Base-by-base conservation (phyloP, 2,888 invertebrate genomes). In the Tetrapedia diversipes region DNA sequence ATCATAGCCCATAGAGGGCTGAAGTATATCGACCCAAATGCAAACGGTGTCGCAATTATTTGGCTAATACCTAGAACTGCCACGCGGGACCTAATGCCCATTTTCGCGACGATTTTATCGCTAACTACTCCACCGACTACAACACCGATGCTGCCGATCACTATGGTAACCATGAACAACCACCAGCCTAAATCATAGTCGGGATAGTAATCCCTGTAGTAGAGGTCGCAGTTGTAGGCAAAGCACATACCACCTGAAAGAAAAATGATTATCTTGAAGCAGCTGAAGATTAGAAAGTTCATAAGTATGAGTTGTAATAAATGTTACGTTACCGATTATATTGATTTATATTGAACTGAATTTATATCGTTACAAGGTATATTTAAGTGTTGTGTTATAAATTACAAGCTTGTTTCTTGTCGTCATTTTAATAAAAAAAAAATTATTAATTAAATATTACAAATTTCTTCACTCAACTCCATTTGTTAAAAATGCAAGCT, bases 181-280 rank as follows among this genome's bases (percentile, higher is more conserved):
- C 97, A 97, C 96, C 97, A 97, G 86, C 97, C 97, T 16, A 97
- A 94, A 92, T 97, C 97, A 86, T 96, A 96, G 87, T 97, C 97
- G 0, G 97, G 97, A 92, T 97, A 97, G 92, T 97, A 97, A 72
- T 95, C 95, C 77, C 96, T 95, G 92, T 97, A 97, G 92, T 97
- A 97, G 61, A 97, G 93, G 90, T 97, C 97, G 7, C 97, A 97
- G 91, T 97, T 97, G 93, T 97, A 97, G 0, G 97, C 97, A 92
- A 97, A 97, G 77, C 96, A 96, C 95, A 97, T 96, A 78, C 97
- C 97, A 83, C 97, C 96, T 96, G 92, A 1, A 89, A 87, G 65
- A 11, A n/a, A 47, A 61, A 27, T 8, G 3, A 29, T 22, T 8
- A 7, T 1, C 16, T 32, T 47, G 4, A 10, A 51, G n/a, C 0